Conservation (phyloP, 2,888 invertebrate genomes). For the Heliconius sara region DNA sequence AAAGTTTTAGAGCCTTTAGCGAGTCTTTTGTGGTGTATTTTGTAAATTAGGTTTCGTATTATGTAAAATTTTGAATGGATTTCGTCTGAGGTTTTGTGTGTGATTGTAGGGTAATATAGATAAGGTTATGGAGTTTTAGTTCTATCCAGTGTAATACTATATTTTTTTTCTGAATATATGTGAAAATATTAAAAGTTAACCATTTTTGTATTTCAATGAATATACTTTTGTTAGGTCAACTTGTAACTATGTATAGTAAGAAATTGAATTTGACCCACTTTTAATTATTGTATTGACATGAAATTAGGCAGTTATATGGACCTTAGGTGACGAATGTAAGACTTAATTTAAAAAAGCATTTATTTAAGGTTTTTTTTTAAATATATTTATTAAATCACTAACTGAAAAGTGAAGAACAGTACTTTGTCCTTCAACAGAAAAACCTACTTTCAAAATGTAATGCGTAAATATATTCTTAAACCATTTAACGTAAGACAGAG, state of each 20-base stretch:
- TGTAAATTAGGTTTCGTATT: constrained; percentile 23
- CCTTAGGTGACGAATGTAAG: too few species aligned
- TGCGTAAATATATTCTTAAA: constrained; percentile 2
- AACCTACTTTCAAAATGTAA: neutral
- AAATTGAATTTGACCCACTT: too few species aligned
- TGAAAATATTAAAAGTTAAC: neutral
- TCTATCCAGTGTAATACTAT: neutral
- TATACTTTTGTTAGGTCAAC: too few species aligned
- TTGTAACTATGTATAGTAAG: too few species aligned
- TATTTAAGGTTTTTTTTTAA: too few species aligned
- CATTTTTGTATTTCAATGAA: too few species aligned
- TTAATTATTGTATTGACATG: too few species aligned
- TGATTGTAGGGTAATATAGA: neutral
- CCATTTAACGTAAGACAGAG: neutral
- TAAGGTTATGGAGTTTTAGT: neutral
- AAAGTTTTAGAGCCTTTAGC: constrained; percentile 42
- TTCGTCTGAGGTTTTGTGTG: neutral
- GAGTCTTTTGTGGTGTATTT: constrained; percentile 38
- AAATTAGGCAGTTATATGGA: too few species aligned
- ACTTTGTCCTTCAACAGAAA: neutral
- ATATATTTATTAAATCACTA: neutral
- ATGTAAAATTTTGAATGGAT: constrained; percentile 9
- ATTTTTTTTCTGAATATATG: neutral
- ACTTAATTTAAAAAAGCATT: too few species aligned
- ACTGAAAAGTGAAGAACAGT: neutral